These are phyloP conservation scores for Lateolabrax maculatus DNA, from an alignment of 2,797 vertebrate genomes.

Conservation along the genomic window DNA sequence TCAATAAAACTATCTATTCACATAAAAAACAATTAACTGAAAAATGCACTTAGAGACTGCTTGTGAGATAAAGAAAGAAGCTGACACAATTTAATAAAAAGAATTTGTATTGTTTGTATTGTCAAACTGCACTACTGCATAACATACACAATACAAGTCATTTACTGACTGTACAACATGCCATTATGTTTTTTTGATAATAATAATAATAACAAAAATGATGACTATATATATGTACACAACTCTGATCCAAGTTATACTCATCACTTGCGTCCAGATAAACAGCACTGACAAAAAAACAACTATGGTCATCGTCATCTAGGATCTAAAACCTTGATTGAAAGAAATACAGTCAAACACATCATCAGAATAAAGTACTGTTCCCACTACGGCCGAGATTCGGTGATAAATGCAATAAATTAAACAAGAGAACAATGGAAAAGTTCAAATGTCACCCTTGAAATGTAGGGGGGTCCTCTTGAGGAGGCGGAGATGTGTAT, in stretches of 20 bases:
- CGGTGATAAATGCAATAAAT: constrained; percentile 82
- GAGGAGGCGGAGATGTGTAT: constrained; percentile 44
- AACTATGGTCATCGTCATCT: constrained; percentile 73
- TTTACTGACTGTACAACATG: constrained; percentile 93
- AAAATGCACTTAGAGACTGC: constrained; percentile 11
- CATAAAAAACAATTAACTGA: constrained; percentile 16
- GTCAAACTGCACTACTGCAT: constrained; percentile 97
- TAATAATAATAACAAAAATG: constrained; percentile 76
- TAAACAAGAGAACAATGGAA: constrained; percentile 71
- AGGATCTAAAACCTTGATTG: constrained; percentile 73
- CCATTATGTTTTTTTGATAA: constrained; percentile 70
- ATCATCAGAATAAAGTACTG: constrained; percentile 71
- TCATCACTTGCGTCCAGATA: constrained; percentile 75
- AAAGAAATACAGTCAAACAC: constrained; percentile 82
- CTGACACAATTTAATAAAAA: constrained; percentile 86
- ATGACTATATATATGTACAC: constrained; percentile 82
- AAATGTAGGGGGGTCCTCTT: constrained; percentile 49
- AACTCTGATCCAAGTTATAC: constrained; percentile 79
- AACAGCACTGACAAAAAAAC: constrained; percentile 81
- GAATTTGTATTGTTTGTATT: constrained; percentile 89
- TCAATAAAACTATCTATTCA: constrained; percentile 1
- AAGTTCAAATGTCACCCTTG: constrained; percentile 71
- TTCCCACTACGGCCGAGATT: constrained; percentile 65
- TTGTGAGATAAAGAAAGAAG: constrained; percentile 51
- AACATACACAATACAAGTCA: constrained; percentile 98